Conservation (phyloP, 2,888 invertebrate species). For the Hydrotaea diabolus region DNA sequence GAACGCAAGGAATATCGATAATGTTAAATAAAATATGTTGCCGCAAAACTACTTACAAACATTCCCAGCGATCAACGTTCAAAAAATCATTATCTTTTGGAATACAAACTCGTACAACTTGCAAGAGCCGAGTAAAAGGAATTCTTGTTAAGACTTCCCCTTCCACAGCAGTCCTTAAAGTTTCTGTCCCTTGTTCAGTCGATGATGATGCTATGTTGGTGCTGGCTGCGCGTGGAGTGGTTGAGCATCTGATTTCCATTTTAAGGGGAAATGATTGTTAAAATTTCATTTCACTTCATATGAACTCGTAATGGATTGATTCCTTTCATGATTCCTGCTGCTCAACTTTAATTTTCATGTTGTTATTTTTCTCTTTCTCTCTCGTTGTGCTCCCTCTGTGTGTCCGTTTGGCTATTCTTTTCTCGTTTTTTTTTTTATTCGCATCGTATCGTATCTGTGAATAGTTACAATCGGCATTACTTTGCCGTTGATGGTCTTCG, state of each 20-base stretch:
- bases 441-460: neutral
- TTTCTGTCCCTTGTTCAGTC: neutral
- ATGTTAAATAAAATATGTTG: conserved; percentile 27
- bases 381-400: neutral
- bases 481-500: conserved; percentile 1
- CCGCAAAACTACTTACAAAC: conserved; percentile 2
- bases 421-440: neutral
- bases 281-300: conserved; percentile 27
- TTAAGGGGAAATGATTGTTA: conserved; percentile 24
- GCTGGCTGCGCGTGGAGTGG: neutral
- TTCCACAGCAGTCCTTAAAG: neutral
- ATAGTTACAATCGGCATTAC: conserved; percentile 15
- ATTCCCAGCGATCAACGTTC: neutral
- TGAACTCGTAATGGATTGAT: conserved; percentile 8
- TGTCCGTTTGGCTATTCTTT: neutral
- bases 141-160: neutral
- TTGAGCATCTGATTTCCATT: conserved; percentile 8
- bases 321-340: conserved; percentile 9
- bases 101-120: neutral
- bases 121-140: neutral
- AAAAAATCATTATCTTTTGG: conserved; percentile 34
- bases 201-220: neutral
- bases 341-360: conserved; percentile 19
- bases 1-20: conserved; percentile 15
- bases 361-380: neutral